These are phyloP conservation scores for Luehdorfia chinensis DNA, from an alignment of 1,140 invertebrate species.

Conservation along the genomic window DNA sequence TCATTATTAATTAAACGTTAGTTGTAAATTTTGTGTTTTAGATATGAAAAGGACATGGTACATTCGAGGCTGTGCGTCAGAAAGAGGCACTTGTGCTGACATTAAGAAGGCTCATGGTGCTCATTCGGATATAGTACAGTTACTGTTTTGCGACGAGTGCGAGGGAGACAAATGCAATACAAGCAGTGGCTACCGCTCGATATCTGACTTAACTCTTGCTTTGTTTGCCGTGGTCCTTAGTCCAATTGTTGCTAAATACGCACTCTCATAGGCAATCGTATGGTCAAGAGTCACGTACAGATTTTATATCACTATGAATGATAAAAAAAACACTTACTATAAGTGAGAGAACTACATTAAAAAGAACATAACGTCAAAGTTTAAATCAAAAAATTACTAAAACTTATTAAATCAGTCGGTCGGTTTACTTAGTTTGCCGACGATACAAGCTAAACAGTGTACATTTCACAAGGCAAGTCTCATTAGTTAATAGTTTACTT, in stretches of 20 bases:
- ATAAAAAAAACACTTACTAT: not conserved
- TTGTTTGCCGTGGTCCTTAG: conserved; percentile 39
- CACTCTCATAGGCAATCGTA: conserved; percentile 42
- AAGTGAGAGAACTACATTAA: not conserved
- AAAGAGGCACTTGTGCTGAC: conserved; percentile 47
- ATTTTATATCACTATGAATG: not conserved
- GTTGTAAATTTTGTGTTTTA: conserved; percentile 24
- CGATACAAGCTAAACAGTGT: too few species aligned
- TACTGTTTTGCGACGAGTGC: conserved; percentile 45
- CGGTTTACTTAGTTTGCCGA: too few species aligned
- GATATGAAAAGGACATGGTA: conserved; percentile 44
- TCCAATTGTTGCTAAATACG: conserved; percentile 43
- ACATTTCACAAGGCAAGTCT: conserved; percentile 4
- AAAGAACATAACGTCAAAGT: not conserved
- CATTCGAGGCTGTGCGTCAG: conserved; percentile 52
- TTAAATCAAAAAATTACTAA: not conserved
- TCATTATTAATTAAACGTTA: too few species aligned
- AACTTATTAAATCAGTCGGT: too few species aligned
- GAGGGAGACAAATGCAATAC: conserved; percentile 51
- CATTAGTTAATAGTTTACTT: conserved; percentile 15
- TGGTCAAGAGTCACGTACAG: not conserved
- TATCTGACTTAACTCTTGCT: conserved; percentile 33
- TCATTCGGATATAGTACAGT: conserved; percentile 31
- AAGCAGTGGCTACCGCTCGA: conserved; percentile 30
- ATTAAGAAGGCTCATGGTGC: conserved; percentile 32